Evolutionary conservation across 1,140 invertebrate genomes (phyloP).

Genomic region (Drosophila subpulchrella): DNA sequence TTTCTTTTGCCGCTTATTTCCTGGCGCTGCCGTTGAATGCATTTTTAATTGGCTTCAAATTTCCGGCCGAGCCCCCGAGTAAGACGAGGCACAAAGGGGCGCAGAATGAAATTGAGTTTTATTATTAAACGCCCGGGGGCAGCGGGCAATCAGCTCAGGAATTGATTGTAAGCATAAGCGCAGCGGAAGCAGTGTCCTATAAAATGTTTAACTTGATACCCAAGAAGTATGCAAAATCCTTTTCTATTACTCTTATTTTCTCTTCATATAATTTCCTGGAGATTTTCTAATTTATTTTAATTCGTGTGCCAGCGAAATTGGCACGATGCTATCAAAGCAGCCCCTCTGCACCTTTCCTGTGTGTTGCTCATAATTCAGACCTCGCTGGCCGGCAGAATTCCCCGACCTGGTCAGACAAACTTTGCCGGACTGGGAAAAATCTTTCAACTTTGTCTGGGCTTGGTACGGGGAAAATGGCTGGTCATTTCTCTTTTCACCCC

Average conservation of each 20-base stretch:
- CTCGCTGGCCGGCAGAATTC: constrained; percentile 2
- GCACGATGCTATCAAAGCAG: constrained; percentile 4
- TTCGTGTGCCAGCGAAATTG: constrained; percentile 14
- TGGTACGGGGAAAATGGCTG: constrained; percentile 24
- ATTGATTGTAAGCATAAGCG: constrained; percentile 27
- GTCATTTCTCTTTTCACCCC: not conserved
- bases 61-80: constrained; percentile 48
- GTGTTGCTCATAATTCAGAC: constrained; percentile 21
- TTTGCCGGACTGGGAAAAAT: constrained; percentile 28
- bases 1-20: constrained; percentile 62
- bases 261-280: not conserved
- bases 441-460: constrained; percentile 41
- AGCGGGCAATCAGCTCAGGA: constrained; percentile 28
- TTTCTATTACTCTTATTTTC: not conserved
- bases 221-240: not conserved
- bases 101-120: constrained; percentile 57
- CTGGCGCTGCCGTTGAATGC: constrained; percentile 64
- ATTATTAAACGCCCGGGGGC: constrained; percentile 38
- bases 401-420: constrained; percentile 39
- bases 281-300: constrained; percentile 15
- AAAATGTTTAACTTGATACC: constrained; percentile 15
- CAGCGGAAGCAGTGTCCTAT: constrained; percentile 9
- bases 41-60: constrained; percentile 80
- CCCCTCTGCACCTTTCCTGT: not conserved
- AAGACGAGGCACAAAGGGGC: constrained; percentile 38